A percentile compares a stretch with the other conserved stretches of the same genome.
phyloP scores from a whole-genome alignment of 2,888 invertebrate genomes.

The Achlya flavicornis region DNA sequence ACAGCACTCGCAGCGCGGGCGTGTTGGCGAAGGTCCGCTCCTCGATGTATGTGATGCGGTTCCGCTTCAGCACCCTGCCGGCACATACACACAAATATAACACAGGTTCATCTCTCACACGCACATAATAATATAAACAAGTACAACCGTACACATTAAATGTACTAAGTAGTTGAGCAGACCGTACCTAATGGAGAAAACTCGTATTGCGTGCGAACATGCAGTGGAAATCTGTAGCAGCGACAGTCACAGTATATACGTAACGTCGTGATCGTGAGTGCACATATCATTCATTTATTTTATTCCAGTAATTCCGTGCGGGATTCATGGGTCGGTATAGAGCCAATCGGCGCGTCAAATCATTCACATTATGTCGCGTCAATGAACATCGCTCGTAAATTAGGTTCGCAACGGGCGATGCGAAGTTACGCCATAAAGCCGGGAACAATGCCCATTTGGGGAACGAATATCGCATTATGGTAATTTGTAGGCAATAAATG shows the following conservation, averaged over 20 bases:
- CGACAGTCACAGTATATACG: background rate
- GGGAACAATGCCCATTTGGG: slow-evolving; percentile 29
- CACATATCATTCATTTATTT: background rate
- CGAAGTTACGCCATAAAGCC: slow-evolving; percentile 23
- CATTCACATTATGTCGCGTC: slow-evolving; percentile 10
- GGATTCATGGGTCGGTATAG: background rate
- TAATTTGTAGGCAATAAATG: slow-evolving; percentile 43
- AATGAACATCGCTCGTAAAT: slow-evolving; percentile 10
- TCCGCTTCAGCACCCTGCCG: slow-evolving; percentile 92
- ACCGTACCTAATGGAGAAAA: background rate
- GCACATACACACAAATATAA: slow-evolving; percentile 22
- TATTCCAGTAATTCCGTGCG: background rate
- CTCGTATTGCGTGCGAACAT: background rate
- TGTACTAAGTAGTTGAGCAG: too few relatives aligned
- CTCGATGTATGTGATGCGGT: slow-evolving; percentile 91
- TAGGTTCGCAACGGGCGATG: slow-evolving; percentile 11
- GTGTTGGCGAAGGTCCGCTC: slow-evolving; percentile 91
- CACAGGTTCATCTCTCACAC: too few relatives aligned
- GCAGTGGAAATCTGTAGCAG: background rate
- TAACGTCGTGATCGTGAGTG: background rate
- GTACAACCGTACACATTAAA: background rate
- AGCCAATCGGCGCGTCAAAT: slow-evolving; percentile 10
- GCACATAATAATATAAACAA: too few relatives aligned
- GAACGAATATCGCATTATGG: slow-evolving; percentile 37
- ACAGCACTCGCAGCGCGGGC: slow-evolving; percentile 92